Evolutionary conservation across 2,113 vertebrate species (phyloP), one percentile per base, ranked within the genome.

Genomic region (Muntiacus muntjak): DNA sequence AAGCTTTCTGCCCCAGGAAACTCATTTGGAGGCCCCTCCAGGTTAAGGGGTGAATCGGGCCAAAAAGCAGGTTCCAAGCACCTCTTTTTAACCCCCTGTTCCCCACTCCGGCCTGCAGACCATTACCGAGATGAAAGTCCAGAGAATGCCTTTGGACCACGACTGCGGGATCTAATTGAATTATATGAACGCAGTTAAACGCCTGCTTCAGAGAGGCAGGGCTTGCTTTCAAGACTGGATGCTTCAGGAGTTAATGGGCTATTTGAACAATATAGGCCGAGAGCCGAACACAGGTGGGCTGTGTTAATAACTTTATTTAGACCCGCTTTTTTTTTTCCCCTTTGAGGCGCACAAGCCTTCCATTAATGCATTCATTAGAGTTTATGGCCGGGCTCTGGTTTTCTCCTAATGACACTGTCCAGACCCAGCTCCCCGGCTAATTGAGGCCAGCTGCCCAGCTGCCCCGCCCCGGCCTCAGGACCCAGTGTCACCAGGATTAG

Each of bases 301-400:
- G 98, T 98, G 98, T 99, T 99, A 99, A 99, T 99, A 99, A 99
- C 99, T 99, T 99, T 99, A 99, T 99, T 99, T 99, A 99, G 99
- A 98, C 98, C 98, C 67, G 97, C 97, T 94, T 98, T 99, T 98
- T 98, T 98, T 98, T 98, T 94, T 86, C 95, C 98, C 98, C 99
- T 99, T 99, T 99, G 98, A 99, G 99, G 98, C 91, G 98, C 98
- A 98, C 98, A 99, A 99, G 99, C 98, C 99, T 98, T 99, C 99
- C 99, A 99, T 99, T 99, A 99, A 99, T 99, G 98, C 99, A 99
- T 99, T 99, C 98, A 99, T 99, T 99, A 99, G 98, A 98, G 98
- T 99, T 99, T 99, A 99, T 98, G 98, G 98, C 98, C 78, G 26
- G 98, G 98, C 98, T 98, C 99, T 99, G 99, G 98, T 98, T 99